These are phyloP conservation scores for Halesus radiatus DNA, from an alignment of 1,140 invertebrate genomes.

Conservation along the genomic window DNA sequence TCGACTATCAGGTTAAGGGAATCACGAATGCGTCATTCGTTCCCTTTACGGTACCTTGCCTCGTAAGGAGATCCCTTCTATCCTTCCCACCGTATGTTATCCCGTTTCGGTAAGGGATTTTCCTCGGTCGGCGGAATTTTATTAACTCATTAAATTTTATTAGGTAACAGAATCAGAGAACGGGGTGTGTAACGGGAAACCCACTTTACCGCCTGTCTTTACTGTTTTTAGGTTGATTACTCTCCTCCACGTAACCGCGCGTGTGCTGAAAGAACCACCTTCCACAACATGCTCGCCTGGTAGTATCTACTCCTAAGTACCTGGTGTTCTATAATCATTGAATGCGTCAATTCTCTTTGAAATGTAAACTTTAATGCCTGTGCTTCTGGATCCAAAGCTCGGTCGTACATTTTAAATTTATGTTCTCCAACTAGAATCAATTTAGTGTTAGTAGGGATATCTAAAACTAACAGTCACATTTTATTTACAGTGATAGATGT, in stretches of 20 bases:
- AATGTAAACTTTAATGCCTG: too few relatives aligned
- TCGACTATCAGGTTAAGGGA: not conserved
- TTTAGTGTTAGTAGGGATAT: too few relatives aligned
- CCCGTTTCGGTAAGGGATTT: constrained; percentile 16
- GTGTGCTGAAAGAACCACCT: not conserved
- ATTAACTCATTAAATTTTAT: constrained; percentile 46
- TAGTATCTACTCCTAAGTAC: not conserved
- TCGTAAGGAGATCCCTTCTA: not conserved
- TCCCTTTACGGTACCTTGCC: not conserved
- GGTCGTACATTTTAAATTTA: too few relatives aligned
- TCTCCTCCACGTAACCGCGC: not conserved
- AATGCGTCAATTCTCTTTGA: too few relatives aligned
- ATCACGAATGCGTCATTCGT: constrained; percentile 19
- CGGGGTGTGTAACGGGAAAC: constrained; percentile 29
- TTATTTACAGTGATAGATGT: too few relatives aligned
- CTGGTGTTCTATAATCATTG: too few relatives aligned
- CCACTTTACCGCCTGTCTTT: constrained; percentile 26
- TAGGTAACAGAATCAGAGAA: constrained; percentile 31
- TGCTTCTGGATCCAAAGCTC: too few relatives aligned
- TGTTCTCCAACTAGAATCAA: too few relatives aligned
- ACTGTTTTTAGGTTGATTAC: constrained; percentile 10
- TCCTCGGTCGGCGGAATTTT: constrained; percentile 38
- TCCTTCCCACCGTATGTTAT: constrained; percentile 9
- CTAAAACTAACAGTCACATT: too few relatives aligned
- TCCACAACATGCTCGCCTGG: not conserved